phyloP scores from a whole-genome alignment of 2,113 vertebrate genomes.

The Edolisoma coerulescens region DNA sequence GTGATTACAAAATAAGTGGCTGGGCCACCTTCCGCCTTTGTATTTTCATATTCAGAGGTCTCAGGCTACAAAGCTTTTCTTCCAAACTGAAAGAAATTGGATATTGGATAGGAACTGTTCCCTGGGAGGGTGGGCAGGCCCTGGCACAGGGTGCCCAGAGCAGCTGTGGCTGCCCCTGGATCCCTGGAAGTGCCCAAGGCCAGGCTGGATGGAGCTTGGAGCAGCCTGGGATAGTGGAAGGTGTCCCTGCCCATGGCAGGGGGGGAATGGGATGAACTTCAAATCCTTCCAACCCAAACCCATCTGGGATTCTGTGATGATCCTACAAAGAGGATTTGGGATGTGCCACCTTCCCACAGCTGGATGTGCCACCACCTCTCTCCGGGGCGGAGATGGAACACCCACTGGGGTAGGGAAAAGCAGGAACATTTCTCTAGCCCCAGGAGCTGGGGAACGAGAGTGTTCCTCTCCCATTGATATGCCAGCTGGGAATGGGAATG shows the following conservation, averaged over 20 bases:
- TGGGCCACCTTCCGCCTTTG: neutral
- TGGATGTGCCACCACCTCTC: too few relatives aligned
- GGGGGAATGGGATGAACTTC: neutral
- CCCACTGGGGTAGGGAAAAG: rapidly evolving
- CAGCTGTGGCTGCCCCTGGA: neutral
- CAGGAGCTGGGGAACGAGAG: neutral
- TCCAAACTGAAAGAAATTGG: neutral
- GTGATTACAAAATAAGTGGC: neutral
- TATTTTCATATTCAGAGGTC: neutral
- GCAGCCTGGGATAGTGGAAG: neutral
- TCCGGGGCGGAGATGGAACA: neutral
- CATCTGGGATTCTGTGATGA: neutral
- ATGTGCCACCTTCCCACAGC: neutral
- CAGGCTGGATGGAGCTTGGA: too few relatives aligned
- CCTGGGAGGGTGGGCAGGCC: neutral
- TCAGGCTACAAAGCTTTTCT: neutral
- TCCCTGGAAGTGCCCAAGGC: neutral
- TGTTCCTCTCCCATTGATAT: neutral
- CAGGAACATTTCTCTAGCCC: neutral
- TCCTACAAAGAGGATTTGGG: neutral
- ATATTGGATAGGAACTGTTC: neutral
- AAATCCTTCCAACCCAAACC: neutral
- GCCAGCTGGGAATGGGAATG: neutral
- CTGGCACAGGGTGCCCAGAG: neutral
- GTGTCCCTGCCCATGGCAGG: neutral